Evolutionary conservation across 1,140 invertebrate species (phyloP), one percentile per base, ranked within the genome.

Genomic region (Musca domestica): DNA sequence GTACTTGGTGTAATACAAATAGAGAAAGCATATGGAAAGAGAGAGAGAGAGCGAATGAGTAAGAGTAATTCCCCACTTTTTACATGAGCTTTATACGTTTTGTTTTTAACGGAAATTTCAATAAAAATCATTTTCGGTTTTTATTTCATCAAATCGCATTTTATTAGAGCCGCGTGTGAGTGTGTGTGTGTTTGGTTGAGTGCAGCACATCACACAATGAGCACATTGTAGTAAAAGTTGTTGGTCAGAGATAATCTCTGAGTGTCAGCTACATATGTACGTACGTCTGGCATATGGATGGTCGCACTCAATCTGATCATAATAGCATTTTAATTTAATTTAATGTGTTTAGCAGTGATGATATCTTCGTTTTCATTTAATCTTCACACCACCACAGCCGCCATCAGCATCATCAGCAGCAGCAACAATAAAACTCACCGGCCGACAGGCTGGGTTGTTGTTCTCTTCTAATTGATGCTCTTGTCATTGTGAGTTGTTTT

Each of bases 251-350:
- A 30, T 30, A 4, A 30, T 30, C 27, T 30, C 27, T 30, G 27
- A 30, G 27, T 30, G 27, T 30, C 9, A 3, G 9, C 9, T 30
- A 9, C 3, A 4, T 30, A 30, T 30, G 3, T 30, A 30, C 9
- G n/a, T n/a, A n/a, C n/a, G n/a, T n/a, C n/a, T n/a, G n/a, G 27
- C 27, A 30, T 30, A 9, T 30, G 27, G 27, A 30, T 30, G 27
- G 3, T 3, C 27, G 27, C 27, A 51, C 48, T 19, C 17, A 51
- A 51, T 51, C 17, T 51, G 17, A 51, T 51, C 20, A 51, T 19
- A 51, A 48, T 51, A 51, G 48, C 20, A 51, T 19, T 51, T 51
- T 51, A 20, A 51, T 51, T 51, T 51, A 51, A 51, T 51, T 51
- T 51, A 51, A 51, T 51, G 48, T 30, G 27, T n/a, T n/a, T 9